Base-by-base conservation (phyloP, 2,113 vertebrate genomes). In the Gyps fulvus region DNA sequence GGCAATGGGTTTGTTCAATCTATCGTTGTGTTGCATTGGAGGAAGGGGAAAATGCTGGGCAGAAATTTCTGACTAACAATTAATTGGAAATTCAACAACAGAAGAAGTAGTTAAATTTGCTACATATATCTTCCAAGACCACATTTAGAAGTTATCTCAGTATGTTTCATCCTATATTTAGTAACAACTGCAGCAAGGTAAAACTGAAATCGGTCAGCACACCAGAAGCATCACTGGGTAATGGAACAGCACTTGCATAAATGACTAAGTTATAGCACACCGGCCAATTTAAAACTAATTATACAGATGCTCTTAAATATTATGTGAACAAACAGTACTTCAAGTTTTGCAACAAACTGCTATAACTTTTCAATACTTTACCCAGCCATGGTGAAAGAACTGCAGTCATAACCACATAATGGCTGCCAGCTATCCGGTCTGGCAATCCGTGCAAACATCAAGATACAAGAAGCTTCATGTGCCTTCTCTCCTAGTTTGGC, bases 211-310 rank as follows among this genome's bases (percentile, higher is more conserved):
- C 89, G 67, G 65, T 16, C 16, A 87, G 72, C 57, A 57, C 72
- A 74, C 54, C 87, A 82, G 62, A 83, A 94, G 25, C 89, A 83
- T 89, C 78, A 52, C 66, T 11, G 70, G 58, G 45, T 90, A 95
- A 95, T 83, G 78, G 81, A 93, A 96, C 58, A 93, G 89, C 87
- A 91, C 81, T 91, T 85, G 76, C 20, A 89, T 22, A 89, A 93
- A 97, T 36, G 31, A 76, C 81, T 89, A 49, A 94, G 62, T 69
- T 87, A 72, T 83, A 91, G 77, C 57, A 87, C 73, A 66, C 45
- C 22, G 45, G n/a, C 70, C 83, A 73, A 95, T 95, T 83, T 93
- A 89, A 87, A 95, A 69, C 83, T 77, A 80, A 95, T 91, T 94
- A 94, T 47, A 54, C 61, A 62, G 66, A 80, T 88, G 62, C 62